Conservation (phyloP, 2,888 invertebrate genomes). For the Tupiocoris notatus region DNA sequence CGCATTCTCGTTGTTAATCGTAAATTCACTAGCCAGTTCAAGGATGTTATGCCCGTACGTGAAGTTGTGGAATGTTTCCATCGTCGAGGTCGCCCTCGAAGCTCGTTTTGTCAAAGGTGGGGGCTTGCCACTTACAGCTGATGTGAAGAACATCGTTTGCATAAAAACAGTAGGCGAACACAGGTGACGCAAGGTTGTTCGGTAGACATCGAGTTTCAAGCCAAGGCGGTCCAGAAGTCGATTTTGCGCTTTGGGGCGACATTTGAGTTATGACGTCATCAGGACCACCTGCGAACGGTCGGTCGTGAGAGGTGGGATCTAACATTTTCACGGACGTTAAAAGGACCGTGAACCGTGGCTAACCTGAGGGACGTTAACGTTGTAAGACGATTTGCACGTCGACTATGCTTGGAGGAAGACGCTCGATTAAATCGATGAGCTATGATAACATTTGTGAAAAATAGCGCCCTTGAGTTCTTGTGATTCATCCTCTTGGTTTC, state of each 20-base stretch:
- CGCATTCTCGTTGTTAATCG: neutral
- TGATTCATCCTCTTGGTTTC: too few relatives aligned
- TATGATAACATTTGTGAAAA: too few relatives aligned
- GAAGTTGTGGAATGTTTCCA: neutral
- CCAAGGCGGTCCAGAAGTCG: neutral
- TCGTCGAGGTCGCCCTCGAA: neutral
- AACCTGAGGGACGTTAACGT: neutral
- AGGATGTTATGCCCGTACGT: neutral
- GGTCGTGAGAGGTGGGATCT: neutral
- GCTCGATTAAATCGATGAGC: too few relatives aligned
- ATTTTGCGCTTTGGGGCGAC: neutral
- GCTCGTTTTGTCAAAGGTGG: neutral
- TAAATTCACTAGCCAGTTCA: neutral
- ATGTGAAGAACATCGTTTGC: neutral
- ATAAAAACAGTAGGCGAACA: neutral
- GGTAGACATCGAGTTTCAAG: neutral
- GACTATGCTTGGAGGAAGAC: too few relatives aligned
- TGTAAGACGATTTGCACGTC: too few relatives aligned
- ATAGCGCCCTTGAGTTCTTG: too few relatives aligned
- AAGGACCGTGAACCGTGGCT: neutral
- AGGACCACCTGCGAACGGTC: neutral
- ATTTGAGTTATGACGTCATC: conserved; percentile 3
- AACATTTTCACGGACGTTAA: neutral
- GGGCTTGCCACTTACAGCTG: neutral
- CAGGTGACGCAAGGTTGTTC: neutral